Evolutionary conservation across 2,113 vertebrate species (phyloP).

Genomic region (Onychostoma macrolepis): DNA sequence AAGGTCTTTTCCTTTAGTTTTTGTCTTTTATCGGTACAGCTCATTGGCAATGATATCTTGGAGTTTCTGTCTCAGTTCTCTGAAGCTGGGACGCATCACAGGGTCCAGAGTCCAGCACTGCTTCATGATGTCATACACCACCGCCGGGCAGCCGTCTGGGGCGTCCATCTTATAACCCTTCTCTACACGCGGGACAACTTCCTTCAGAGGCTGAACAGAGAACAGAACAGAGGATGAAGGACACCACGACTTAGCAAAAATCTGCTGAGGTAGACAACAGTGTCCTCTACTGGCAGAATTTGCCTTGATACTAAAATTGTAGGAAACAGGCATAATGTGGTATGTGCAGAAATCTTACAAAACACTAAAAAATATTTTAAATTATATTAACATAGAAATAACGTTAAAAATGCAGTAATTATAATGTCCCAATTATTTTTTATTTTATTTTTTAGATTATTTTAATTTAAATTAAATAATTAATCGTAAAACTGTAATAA

Average conservation of each 20-base stretch:
- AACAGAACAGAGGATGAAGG: not conserved
- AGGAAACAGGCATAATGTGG: not conserved
- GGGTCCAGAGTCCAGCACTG: slow-evolving; percentile 93
- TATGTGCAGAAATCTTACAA: not conserved
- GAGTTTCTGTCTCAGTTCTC: slow-evolving; percentile 87
- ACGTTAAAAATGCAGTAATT: not conserved
- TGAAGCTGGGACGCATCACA: slow-evolving; percentile 84
- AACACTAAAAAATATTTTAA: not conserved
- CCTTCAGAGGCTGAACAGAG: slow-evolving; percentile 86
- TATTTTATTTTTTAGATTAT: not conserved
- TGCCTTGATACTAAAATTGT: not conserved
- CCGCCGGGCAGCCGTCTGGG: slow-evolving; percentile 87
- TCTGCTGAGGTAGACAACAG: slow-evolving; percentile 4
- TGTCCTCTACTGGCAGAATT: slow-evolving; percentile 40
- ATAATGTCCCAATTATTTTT: not conserved
- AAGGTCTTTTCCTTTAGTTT: slow-evolving; percentile 36
- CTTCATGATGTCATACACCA: slow-evolving; percentile 94
- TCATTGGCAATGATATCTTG: slow-evolving; percentile 85
- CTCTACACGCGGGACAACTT: slow-evolving; percentile 92
- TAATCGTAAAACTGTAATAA: not conserved
- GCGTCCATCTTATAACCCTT: slow-evolving; percentile 97
- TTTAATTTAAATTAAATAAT: not conserved
- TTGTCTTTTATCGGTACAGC: slow-evolving; percentile 78
- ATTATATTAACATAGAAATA: not conserved
- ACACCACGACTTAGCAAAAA: not conserved